Percentiles rank a stretch among this genome's conserved stretches.
Conservation (phyloP, 2,797 vertebrate genomes). For the Schizothorax lantsangensis region DNA sequence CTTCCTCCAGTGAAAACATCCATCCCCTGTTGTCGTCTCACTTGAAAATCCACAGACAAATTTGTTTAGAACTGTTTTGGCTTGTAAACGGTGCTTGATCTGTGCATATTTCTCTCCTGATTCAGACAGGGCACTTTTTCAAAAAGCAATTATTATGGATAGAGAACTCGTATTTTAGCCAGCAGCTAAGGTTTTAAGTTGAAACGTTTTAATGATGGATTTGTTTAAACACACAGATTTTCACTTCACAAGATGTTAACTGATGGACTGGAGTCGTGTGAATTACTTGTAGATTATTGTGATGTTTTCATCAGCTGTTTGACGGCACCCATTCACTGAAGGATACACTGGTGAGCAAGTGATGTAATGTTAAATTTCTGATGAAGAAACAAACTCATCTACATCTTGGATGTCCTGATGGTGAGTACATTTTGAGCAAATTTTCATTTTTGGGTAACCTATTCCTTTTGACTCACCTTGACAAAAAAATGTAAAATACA, state of each 20-base stretch:
- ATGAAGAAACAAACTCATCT: background rate
- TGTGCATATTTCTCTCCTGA: background rate
- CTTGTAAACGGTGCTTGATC: background rate
- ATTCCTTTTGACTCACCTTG: background rate
- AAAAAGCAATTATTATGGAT: background rate
- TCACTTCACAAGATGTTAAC: background rate
- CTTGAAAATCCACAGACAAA: background rate
- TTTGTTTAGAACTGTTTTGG: background rate
- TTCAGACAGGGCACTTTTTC: background rate
- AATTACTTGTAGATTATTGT: background rate
- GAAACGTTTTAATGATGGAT: background rate
- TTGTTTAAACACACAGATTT: background rate
- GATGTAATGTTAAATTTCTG: background rate
- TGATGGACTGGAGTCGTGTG: background rate
- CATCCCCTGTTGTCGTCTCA: background rate
- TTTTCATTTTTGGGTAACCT: background rate
- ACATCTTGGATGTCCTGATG: background rate
- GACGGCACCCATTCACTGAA: background rate
- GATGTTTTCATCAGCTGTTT: background rate
- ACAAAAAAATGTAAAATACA: background rate
- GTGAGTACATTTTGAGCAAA: background rate
- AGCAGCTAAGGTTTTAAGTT: background rate
- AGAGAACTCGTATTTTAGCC: background rate
- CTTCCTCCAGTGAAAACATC: background rate
- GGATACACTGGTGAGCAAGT: background rate